Percentiles rank a stretch among this genome's conserved stretches.
Evolutionary conservation across 1,140 invertebrate species (phyloP).

Genomic region (Drosophila lini): DNA sequence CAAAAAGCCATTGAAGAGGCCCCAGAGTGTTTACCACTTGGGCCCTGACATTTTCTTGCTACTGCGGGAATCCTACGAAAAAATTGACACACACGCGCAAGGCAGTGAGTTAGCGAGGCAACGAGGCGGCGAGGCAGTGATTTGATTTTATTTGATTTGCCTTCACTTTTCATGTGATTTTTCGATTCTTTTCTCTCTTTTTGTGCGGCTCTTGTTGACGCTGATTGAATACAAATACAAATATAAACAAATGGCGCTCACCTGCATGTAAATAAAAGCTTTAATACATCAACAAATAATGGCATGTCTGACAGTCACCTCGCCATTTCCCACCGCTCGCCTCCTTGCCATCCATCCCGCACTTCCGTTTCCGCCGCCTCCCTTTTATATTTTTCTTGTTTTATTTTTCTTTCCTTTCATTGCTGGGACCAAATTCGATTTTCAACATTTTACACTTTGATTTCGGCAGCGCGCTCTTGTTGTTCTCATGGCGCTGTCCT

Average conservation of each 20-base stretch:
- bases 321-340: slow-evolving; percentile 5
- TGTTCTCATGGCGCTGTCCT: slow-evolving; percentile 31
- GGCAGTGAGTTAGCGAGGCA: background rate
- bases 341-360: slow-evolving; percentile 20
- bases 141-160: slow-evolving; percentile 75
- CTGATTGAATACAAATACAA: slow-evolving; percentile 79
- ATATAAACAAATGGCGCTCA: slow-evolving; percentile 78
- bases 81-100: slow-evolving; percentile 25
- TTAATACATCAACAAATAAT: slow-evolving; percentile 77
- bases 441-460: slow-evolving; percentile 73
- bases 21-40: slow-evolving; percentile 49
- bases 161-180: slow-evolving; percentile 65
- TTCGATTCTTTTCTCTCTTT: slow-evolving; percentile 34
- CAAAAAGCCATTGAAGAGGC: slow-evolving; percentile 46
- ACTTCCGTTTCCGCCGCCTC: slow-evolving; percentile 49
- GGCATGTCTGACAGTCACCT: slow-evolving; percentile 68
- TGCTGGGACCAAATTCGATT: slow-evolving; percentile 66
- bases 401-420: slow-evolving; percentile 24
- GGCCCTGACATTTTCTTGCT: slow-evolving; percentile 42
- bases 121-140: slow-evolving; percentile 23
- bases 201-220: slow-evolving; percentile 62
- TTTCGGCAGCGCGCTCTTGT: slow-evolving; percentile 22
- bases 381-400: slow-evolving; percentile 27
- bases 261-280: slow-evolving; percentile 75
- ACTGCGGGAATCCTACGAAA: slow-evolving; percentile 36